Evolutionary conservation across 2,113 vertebrate species (phyloP).

Genomic region (Etia nguti): DNA sequence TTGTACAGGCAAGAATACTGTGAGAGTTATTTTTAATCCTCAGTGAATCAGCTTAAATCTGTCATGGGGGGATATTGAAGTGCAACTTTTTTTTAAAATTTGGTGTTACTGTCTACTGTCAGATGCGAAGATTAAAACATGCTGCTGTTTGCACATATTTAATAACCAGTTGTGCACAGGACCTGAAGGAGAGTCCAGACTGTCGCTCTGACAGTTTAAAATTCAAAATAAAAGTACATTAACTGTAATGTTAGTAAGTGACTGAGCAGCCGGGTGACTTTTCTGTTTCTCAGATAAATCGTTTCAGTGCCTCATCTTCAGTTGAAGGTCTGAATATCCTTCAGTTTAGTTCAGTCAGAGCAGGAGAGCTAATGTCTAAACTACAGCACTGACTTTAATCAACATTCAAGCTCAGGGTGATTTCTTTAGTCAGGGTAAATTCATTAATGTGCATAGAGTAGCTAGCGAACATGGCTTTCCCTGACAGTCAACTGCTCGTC

Average conservation of each 20-base stretch:
- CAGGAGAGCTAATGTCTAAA: neutral
- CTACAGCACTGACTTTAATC: neutral
- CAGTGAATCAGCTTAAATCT: neutral
- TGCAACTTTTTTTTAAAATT: neutral
- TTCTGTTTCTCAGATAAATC: neutral
- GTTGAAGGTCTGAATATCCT: neutral
- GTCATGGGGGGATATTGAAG: neutral
- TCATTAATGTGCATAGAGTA: neutral
- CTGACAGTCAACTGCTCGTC: neutral
- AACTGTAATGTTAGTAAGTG: neutral
- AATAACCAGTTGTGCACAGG: neutral
- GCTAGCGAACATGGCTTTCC: neutral
- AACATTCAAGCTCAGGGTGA: neutral
- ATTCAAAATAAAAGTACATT: neutral
- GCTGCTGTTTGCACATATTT: neutral
- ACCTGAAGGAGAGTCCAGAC: neutral
- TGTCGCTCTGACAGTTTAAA: too few species aligned
- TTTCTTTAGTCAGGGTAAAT: neutral
- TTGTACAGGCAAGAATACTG: fast-evolving
- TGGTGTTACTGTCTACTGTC: neutral
- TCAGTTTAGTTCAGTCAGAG: neutral
- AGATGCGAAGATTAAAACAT: neutral
- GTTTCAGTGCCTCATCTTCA: neutral
- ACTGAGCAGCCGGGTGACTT: fast-evolving
- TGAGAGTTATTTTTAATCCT: neutral